Conservation (phyloP, 2,113 vertebrate genomes). For the Hipposideros armiger region DNA sequence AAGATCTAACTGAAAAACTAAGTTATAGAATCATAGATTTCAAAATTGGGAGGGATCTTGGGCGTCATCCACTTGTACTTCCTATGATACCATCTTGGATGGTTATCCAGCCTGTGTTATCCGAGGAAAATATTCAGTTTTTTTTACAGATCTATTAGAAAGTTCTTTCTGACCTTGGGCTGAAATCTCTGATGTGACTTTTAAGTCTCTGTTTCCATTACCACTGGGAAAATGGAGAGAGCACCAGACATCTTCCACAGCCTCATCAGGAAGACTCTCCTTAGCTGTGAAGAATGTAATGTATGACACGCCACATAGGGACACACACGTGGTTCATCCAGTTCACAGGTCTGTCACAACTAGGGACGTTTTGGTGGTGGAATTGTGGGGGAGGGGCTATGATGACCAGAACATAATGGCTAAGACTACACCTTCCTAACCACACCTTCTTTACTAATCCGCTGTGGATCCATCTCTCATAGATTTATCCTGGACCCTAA, state of each 20-base stretch:
- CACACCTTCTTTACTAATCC: background rate
- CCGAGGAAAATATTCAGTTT: background rate
- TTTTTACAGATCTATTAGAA: background rate
- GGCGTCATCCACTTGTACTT: background rate
- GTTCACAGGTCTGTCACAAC: background rate
- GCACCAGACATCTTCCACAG: background rate
- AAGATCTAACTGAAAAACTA: conserved; percentile 36
- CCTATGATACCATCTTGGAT: background rate
- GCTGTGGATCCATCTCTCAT: background rate
- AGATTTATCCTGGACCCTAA: background rate
- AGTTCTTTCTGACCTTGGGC: background rate
- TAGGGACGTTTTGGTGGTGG: background rate
- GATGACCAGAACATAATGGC: background rate
- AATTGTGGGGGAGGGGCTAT: background rate
- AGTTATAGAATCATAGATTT: background rate
- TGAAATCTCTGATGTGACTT: background rate
- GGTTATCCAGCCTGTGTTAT: background rate
- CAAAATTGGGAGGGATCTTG: background rate
- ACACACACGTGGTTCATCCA: background rate
- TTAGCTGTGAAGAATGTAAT: background rate
- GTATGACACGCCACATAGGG: background rate
- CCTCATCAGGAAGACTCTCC: background rate
- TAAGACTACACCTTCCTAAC: background rate
- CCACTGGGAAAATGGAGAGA: background rate
- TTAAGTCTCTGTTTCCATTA: background rate